Base-by-base conservation (phyloP, 2,113 vertebrate genomes). In the Smithornis capensis region DNA sequence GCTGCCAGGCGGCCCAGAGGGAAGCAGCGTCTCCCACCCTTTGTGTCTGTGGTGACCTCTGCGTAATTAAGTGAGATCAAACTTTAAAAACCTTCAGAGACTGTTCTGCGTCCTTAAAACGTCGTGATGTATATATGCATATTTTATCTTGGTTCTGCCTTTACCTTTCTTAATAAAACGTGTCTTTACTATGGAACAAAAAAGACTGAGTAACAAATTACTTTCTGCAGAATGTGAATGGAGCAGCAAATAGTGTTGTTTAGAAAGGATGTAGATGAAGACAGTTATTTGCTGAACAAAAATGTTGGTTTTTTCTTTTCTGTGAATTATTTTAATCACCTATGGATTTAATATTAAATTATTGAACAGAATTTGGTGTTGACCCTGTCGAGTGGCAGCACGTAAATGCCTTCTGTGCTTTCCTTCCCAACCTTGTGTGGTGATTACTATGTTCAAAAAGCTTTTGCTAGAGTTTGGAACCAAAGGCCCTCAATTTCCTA, bases 51-150 rank as follows among this genome's bases (percentile, higher is more conserved):
- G 16, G 24, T 71, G n/a, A 23, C 35, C 21, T 35, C 28, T 33
- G 0, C 2, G 19, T 62, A 19, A 35, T 60, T 31, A 59, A 71
- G 29, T 1, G 38, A 28, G 62, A 28, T 75, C 29, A 6, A 19
- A 38, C 35, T 71, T 29, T 0, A 53, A 29, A 22, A 60, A 23
- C 56, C 35, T 49, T 56, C 25, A 2, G 16, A 55, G 31, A 1
- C 22, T 37, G 4, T 15, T 7, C 7, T 4, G 19, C 4, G 2
- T n/a, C 17, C 21, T 83, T 64, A 21, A 55, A 60, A 7, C 9
- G 0, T 19, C 25, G 7, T 42, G 8, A 27, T 1, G 1, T 40
- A 0, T 60, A 2, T 28, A 1, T 14, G 40, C 12, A 1, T 55
- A 9, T 47, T 38, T 64, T 52, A 10, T 4, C 19, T 11, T 28